Evolutionary conservation across 2,113 vertebrate genomes (phyloP).

Genomic region (Oryzias woworae): DNA sequence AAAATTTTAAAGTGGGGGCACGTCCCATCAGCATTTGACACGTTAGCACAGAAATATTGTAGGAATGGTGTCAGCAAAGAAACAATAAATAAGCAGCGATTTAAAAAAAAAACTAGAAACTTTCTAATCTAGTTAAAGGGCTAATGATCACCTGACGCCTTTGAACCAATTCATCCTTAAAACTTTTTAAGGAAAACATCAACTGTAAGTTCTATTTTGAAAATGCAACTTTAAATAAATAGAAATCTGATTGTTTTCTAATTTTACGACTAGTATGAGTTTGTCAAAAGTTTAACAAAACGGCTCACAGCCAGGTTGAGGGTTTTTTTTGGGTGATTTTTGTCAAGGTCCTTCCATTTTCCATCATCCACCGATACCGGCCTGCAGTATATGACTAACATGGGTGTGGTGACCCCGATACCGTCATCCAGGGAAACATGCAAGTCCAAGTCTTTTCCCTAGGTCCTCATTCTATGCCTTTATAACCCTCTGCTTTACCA

Average conservation of each 20-base stretch:
- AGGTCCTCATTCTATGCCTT: conserved; percentile 37
- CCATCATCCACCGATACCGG: conserved; percentile 31
- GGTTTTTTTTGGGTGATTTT: conserved; percentile 19
- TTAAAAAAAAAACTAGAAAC: too few relatives aligned
- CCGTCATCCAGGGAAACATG: conserved; percentile 32
- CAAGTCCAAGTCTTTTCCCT: conserved; percentile 42
- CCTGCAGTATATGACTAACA: conserved; percentile 4
- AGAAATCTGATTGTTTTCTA: too few relatives aligned
- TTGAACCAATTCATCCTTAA: too few relatives aligned
- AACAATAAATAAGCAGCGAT: neutral
- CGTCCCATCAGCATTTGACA: conserved; percentile 32
- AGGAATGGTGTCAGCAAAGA: conserved; percentile 23
- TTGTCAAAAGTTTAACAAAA: neutral
- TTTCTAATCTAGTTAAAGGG: too few relatives aligned
- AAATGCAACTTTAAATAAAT: too few relatives aligned
- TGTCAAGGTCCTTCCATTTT: conserved; percentile 4
- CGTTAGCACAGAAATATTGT: conserved; percentile 27
- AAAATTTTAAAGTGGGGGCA: conserved; percentile 51
- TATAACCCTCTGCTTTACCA: conserved; percentile 12
- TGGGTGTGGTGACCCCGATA: conserved; percentile 49
- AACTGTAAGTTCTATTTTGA: too few relatives aligned
- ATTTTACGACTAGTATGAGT: too few relatives aligned
- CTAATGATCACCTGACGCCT: too few relatives aligned
- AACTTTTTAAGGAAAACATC: too few relatives aligned
- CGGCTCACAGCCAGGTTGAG: conserved; percentile 34